Conservation (phyloP, 2,113 vertebrate genomes). For the Tringa solitaria region DNA sequence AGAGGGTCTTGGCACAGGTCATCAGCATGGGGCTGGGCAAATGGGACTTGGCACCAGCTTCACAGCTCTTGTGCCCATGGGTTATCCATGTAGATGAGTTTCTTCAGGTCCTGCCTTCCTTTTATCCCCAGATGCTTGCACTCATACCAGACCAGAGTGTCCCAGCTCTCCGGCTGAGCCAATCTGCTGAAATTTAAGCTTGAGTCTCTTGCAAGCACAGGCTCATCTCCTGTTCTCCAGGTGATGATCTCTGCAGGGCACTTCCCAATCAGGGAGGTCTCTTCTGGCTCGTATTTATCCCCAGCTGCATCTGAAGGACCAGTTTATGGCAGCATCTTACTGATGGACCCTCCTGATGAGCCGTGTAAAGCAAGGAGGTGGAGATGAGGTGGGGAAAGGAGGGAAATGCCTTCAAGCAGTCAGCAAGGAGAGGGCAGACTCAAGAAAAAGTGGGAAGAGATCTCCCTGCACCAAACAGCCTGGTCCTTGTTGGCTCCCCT, state of each 20-base stretch:
- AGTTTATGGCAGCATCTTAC: background rate
- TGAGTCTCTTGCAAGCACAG: fast-evolving
- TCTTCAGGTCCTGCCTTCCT: background rate
- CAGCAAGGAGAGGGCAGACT: background rate
- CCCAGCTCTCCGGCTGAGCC: background rate
- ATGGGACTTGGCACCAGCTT: background rate
- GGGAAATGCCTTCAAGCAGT: background rate
- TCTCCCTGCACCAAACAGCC: background rate
- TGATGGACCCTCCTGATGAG: background rate
- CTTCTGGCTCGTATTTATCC: fast-evolving
- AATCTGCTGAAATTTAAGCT: background rate
- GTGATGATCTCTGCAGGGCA: background rate
- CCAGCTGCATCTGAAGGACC: background rate
- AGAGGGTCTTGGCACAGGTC: background rate
- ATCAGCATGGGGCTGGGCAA: background rate
- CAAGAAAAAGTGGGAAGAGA: background rate
- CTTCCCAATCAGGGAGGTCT: fast-evolving
- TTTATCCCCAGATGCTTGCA: background rate
- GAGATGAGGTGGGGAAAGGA: background rate
- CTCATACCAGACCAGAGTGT: fast-evolving
- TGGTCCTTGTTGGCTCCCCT: background rate
- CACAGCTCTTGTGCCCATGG: background rate
- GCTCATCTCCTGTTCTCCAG: background rate
- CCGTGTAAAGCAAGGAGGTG: fast-evolving
- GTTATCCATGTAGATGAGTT: fast-evolving